These are phyloP conservation scores for Calliphora vicina DNA, from an alignment of 1,140 invertebrate genomes.

Conservation along the genomic window DNA sequence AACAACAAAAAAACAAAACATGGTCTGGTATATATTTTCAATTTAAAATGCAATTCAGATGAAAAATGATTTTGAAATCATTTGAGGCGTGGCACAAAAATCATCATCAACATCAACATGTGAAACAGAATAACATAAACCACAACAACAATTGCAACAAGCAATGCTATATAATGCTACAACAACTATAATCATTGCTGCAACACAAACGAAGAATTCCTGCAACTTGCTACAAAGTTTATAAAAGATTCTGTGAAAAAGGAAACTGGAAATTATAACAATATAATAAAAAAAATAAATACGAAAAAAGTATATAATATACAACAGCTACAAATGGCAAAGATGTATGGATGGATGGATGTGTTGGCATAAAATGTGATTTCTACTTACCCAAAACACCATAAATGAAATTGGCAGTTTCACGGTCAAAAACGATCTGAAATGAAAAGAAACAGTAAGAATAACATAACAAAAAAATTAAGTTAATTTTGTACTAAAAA, in stretches of 20 bases:
- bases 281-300: background rate
- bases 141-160: background rate
- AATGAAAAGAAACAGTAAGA: background rate
- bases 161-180: background rate
- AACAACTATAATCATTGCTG: background rate
- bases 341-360: background rate
- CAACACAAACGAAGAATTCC: background rate
- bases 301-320: background rate
- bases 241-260: background rate
- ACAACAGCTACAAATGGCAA: background rate
- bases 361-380: background rate
- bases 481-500: conserved; percentile 31
- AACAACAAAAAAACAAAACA: too few species aligned
- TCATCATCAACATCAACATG: conserved; percentile 37
- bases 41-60: conserved; percentile 41
- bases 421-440: conserved; percentile 25
- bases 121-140: background rate
- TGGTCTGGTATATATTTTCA: conserved; percentile 19
- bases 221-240: background rate
- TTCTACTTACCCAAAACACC: conserved; percentile 19
- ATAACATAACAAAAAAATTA: background rate
- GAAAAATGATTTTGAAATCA: conserved; percentile 39
- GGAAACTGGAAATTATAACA: conserved; percentile 11
- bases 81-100: conserved; percentile 39
- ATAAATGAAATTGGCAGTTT: conserved; percentile 34